Base-by-base conservation (phyloP, 2,113 vertebrate species). In the Myrmecobius fasciatus region DNA sequence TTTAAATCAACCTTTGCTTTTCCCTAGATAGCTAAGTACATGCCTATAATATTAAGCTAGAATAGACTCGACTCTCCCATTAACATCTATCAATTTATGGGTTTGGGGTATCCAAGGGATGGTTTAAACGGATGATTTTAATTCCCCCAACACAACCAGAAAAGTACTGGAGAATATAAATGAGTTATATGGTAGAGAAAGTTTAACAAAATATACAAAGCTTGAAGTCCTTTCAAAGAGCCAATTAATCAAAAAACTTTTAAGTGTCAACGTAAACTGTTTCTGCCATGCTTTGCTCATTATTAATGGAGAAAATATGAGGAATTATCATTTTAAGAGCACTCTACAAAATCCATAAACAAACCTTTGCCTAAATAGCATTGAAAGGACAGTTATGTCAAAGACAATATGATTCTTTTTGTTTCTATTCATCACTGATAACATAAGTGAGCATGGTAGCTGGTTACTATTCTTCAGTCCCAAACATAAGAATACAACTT, bases 1-100 rank as follows among this genome's bases (percentile, higher is more conserved):
- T 98, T 98, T 95, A 97, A 98, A 92, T 96, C 97, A 98, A 96
- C 96, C 89, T 96, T 98, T 97, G 95, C 92, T 97, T 97, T 96
- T 97, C 97, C 98, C 96, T 0, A 43, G 97, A 90, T 90, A 97
- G 96, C 94, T 97, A 96, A 96, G 60, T 7, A 1, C 53, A 95
- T 1, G 95, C 91, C 91, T 96, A 93, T 96, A 98, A 96, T 98
- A 97, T 97, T 98, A 98, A 97, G 95, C 48, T 94, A 43, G 92
- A 97, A 95, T 52, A 95, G 92, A 8, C 90, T 96, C 97, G 51
- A 95, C 89, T 95, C 92, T 90, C 91, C 88, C 92, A 97, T 97
- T 97, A 97, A 94, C 95, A 96, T 96, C 93, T 95, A 95, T 93
- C 94, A 97, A 96, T 95, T 97, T 95, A 94, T 56, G 92, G 94